Conservation (phyloP, 2,113 vertebrate genomes). For the Perca fluviatilis region DNA sequence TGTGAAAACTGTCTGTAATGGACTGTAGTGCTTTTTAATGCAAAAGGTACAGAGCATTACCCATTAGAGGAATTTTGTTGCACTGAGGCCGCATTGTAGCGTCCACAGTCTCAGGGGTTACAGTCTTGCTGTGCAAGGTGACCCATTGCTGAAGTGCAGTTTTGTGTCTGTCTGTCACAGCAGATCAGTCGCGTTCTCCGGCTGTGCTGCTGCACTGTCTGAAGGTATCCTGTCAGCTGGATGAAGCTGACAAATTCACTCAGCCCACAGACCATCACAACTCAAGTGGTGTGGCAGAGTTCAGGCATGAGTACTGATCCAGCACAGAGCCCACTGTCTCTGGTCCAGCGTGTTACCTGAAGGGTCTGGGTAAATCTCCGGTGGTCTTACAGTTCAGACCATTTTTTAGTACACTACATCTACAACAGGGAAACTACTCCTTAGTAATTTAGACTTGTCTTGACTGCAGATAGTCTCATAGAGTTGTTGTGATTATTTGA, state of each 20-base stretch:
- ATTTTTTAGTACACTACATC: not conserved
- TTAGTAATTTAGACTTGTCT: not conserved
- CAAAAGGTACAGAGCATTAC: conserved; percentile 23
- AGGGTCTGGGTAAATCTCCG: not conserved
- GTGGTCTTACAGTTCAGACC: not conserved
- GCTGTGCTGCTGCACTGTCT: conserved; percentile 70
- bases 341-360: not conserved
- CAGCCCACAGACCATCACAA: conserved; percentile 66
- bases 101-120: conserved; percentile 21
- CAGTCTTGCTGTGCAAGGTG: conserved; percentile 66
- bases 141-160: conserved; percentile 67
- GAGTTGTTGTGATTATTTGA: not conserved
- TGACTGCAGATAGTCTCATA: not conserved
- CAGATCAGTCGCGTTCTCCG: conserved; percentile 60
- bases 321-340: conserved; percentile 10
- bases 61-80: conserved; percentile 36
- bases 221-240: conserved; percentile 71
- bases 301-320: conserved; percentile 53
- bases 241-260: conserved; percentile 74
- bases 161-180: conserved; percentile 69
- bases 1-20: not conserved
- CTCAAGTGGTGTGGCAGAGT: conserved; percentile 63
- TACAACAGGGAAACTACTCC: not conserved
- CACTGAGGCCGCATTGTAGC: conserved; percentile 14
- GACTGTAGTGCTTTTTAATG: conserved; percentile 10